These are phyloP conservation scores for Borostomias antarcticus DNA, from an alignment of 2,797 vertebrate genomes.

Conservation along the genomic window DNA sequence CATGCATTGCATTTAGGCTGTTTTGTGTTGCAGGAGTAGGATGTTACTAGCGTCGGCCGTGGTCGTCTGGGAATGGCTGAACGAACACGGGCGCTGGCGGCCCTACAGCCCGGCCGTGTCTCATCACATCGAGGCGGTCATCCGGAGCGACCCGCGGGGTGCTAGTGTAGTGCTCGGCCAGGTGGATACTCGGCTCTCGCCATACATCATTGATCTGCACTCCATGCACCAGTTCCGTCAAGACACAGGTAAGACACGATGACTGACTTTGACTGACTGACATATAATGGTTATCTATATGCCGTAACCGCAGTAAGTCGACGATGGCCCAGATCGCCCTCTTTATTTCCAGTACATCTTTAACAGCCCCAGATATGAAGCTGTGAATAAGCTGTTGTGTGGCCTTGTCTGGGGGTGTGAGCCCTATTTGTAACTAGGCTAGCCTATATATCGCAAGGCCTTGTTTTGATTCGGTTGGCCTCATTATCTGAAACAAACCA, in stretches of 20 bases:
- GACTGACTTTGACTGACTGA: background rate
- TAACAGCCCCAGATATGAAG: too few species aligned
- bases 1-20: slow-evolving; percentile 8
- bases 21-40: slow-evolving; percentile 68
- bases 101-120: slow-evolving; percentile 96
- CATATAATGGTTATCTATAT: background rate
- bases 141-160: slow-evolving; percentile 88
- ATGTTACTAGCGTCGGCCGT: slow-evolving; percentile 94
- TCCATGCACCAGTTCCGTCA: slow-evolving; percentile 96
- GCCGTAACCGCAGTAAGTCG: slow-evolving; percentile 1
- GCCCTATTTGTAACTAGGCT: too few species aligned
- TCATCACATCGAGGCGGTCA: slow-evolving; percentile 95
- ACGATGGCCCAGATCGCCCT: background rate
- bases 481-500: background rate
- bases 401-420: background rate
- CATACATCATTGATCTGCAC: slow-evolving; percentile 93
- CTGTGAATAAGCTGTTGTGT: background rate
- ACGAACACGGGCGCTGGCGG: slow-evolving; percentile 96
- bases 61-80: slow-evolving; percentile 98
- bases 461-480: background rate
- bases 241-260: slow-evolving; percentile 87
- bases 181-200: slow-evolving; percentile 89
- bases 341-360: too few species aligned
- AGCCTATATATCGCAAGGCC: background rate
- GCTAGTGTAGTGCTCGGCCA: slow-evolving; percentile 93